Evolutionary conservation across 1,140 invertebrate species (phyloP), one percentile per base, ranked within the genome.

Genomic region (Drosophila virilis): DNA sequence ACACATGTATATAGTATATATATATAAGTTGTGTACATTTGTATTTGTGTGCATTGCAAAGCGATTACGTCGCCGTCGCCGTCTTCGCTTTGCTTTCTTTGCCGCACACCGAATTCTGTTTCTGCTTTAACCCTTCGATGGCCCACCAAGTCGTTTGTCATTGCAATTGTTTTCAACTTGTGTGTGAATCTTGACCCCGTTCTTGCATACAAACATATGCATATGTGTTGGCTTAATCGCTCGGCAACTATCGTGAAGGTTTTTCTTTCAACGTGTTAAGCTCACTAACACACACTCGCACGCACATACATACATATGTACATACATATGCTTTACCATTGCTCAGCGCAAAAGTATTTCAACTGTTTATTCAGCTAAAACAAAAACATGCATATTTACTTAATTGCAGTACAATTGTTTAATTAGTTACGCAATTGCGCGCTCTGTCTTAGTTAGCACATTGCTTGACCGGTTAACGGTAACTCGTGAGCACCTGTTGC

Each of bases 381-480:
- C 45, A 42, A 15, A 54, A 60, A 8, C 54, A 81, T 71, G 73
- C 45, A 58, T 78, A 50, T 88, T 88, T 66, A 66, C 51, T 89
- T 83, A 80, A 83, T 89, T 88, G 67, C 59, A 38, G 48, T n/a
- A 15, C 77, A 88, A 89, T 88, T 88, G 84, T 89, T 88, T 88
- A 88, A 88, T 88, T 89, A 84, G 83, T 90, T 88, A 67, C 85
- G 85, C 77, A 89, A 90, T 89, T 43, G 72, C 60, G 62, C 58
- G 61, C 45, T 72, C 40, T 58, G 58, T 37, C 22, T 28, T 28
- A 74, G 65, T 65, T 50, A 35, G 42, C 37, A 58, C 55, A 52
- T 51, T 67, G 13, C 48, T 37, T 65, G 51, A 61, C 75, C 70
- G 42, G 22, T 67, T 78, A 88, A 79, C 79, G 79, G 82, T 88